Conservation (phyloP, 1,140 invertebrate genomes). For the Drosophila asahinai region DNA sequence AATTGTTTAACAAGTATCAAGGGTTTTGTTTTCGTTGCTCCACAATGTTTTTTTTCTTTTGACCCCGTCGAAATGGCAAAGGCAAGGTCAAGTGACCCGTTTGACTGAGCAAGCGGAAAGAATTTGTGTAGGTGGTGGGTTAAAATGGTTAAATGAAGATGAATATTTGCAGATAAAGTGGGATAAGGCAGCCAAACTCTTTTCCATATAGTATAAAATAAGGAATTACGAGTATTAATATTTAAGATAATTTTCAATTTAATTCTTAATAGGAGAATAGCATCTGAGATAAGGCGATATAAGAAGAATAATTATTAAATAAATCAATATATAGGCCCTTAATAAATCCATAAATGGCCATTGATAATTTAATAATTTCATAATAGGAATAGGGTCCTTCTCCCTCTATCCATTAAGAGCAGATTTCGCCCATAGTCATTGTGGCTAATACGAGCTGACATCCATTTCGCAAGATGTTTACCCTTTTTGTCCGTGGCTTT, state of each 20-base stretch:
- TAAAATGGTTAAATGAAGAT: background rate
- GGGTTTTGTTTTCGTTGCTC: constrained; percentile 42
- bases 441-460: background rate
- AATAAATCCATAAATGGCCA: background rate
- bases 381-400: background rate
- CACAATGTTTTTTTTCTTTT: constrained; percentile 12
- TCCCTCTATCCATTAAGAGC: background rate
- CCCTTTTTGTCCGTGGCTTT: constrained; percentile 2
- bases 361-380: background rate
- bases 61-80: constrained; percentile 45
- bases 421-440: background rate
- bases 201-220: background rate
- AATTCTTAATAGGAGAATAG: no score
- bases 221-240: background rate
- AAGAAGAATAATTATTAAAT: no score
- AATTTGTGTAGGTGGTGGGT: background rate
- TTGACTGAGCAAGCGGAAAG: constrained; percentile 9
- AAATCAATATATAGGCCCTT: no score
- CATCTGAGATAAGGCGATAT: no score
- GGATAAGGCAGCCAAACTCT: background rate
- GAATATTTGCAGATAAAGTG: constrained; percentile 11
- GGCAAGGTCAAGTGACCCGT: constrained; percentile 58
- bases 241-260: no score
- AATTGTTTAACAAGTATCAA: constrained; percentile 65
- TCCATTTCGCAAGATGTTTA: constrained; percentile 4